A percentile compares a stretch with the other conserved stretches of the same genome.
phyloP scores from a whole-genome alignment of 2,113 vertebrate genomes.

The Chionomys nivalis region DNA sequence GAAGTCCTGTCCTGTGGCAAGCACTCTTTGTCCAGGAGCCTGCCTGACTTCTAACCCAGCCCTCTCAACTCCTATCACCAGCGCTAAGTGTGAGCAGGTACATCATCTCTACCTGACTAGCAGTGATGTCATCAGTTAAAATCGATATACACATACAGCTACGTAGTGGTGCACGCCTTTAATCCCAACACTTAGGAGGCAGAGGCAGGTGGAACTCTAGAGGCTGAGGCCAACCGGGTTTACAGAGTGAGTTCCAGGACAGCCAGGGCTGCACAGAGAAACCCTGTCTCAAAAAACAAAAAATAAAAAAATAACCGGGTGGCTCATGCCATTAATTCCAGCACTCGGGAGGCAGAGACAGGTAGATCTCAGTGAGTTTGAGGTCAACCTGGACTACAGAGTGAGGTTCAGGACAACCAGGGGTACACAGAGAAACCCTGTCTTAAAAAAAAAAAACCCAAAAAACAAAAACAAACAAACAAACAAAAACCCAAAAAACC shows the following conservation, averaged over 20 bases:
- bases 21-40: conserved; percentile 36
- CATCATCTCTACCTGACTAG: background rate
- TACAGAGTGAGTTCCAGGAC: background rate
- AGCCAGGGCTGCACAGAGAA: background rate
- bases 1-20: background rate
- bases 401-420: too few relatives aligned
- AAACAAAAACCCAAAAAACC: background rate
- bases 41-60: background rate
- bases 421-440: background rate
- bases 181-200: background rate
- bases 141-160: background rate
- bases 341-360: too few relatives aligned
- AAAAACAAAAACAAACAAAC: too few relatives aligned
- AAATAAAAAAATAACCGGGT: background rate
- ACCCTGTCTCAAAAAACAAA: background rate
- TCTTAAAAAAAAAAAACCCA: too few relatives aligned
- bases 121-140: background rate
- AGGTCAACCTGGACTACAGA: too few relatives aligned
- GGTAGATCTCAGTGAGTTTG: too few relatives aligned
- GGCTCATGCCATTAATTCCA: too few relatives aligned
- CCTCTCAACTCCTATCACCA: background rate
- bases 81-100: background rate
- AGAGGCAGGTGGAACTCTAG: background rate
- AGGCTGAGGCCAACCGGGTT: background rate
- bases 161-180: background rate